A percentile compares a stretch with the other conserved stretches of the same genome.
Evolutionary conservation across 23 tunicate genomes (phyloP).

Genomic region (Ciona savignyi): DNA sequence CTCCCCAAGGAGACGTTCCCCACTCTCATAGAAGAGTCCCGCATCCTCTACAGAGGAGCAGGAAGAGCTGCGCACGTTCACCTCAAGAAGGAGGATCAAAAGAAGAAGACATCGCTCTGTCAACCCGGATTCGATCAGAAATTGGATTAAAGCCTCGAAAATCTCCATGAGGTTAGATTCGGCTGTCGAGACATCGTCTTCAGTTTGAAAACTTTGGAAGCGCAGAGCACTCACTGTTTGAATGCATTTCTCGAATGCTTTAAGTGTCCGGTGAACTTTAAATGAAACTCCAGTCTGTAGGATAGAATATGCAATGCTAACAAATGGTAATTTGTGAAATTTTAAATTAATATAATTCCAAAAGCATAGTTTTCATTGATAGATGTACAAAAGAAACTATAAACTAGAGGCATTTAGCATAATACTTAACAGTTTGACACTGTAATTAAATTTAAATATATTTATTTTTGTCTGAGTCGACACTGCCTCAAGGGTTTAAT

Average conservation of each 20-base stretch:
- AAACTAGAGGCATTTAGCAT: neutral
- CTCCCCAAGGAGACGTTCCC: constrained; percentile 44
- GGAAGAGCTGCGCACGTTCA: constrained; percentile 23
- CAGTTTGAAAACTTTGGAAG: constrained; percentile 14
- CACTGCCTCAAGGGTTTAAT: too few species aligned
- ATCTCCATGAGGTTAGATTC: constrained; percentile 27
- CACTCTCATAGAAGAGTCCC: constrained; percentile 38
- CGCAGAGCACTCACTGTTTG: constrained; percentile 38
- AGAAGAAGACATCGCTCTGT: constrained; percentile 29
- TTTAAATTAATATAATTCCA: too few species aligned
- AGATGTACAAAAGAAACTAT: too few species aligned
- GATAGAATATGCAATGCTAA: too few species aligned
- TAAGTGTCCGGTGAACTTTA: constrained; percentile 21
- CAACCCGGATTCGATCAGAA: constrained; percentile 41
- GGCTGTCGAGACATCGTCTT: constrained; percentile 1
- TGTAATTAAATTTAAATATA: too few species aligned
- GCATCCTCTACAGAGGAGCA: constrained; percentile 25
- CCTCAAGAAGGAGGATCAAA: constrained; percentile 34
- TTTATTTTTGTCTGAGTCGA: too few species aligned
- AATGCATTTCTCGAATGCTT: constrained; percentile 43
- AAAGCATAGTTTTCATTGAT: too few species aligned
- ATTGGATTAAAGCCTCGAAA: constrained; percentile 19
- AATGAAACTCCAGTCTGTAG: constrained; percentile 18
- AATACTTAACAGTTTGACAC: too few species aligned
- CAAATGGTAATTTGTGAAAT: too few species aligned